Percentiles rank a stretch among this genome's conserved stretches.
Evolutionary conservation across 2,113 vertebrate species (phyloP).

Genomic region (Campylomormyrus tamandua): DNA sequence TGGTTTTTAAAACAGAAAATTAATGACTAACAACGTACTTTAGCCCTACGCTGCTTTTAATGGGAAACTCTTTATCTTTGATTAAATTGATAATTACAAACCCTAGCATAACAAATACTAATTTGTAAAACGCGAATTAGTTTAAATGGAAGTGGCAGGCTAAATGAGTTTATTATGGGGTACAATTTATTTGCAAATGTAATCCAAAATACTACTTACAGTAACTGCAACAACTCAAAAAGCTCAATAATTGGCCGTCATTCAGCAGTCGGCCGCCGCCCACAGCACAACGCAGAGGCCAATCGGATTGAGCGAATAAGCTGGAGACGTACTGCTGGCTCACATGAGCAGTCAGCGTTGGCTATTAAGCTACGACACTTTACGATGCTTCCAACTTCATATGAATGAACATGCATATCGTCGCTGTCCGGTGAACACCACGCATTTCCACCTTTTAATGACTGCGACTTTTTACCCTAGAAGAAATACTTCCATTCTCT

Average conservation of each 20-base stretch:
- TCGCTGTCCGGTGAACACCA: not conserved
- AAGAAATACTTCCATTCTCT: not conserved
- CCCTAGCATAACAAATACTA: constrained; percentile 40
- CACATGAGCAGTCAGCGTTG: not conserved
- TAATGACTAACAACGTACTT: not conserved
- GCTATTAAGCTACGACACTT: not conserved
- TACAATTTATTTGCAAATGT: constrained; percentile 63
- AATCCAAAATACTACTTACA: constrained; percentile 10
- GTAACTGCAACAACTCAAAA: not conserved
- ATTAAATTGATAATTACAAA: constrained; percentile 21
- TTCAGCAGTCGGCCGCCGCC: not conserved
- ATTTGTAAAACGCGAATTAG: constrained; percentile 48
- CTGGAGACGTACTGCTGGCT: not conserved
- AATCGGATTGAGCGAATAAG: not conserved
- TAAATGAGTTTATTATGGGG: constrained; percentile 54
- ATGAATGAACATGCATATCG: not conserved
- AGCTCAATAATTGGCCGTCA: not conserved
- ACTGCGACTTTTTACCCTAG: not conserved
- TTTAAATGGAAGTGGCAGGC: constrained; percentile 38
- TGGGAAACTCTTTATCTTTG: constrained; percentile 15
- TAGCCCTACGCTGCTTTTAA: not conserved
- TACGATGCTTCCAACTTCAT: not conserved
- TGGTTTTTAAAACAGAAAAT: constrained; percentile 12
- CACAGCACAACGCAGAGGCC: not conserved
- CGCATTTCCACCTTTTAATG: not conserved